These are phyloP conservation scores for Macropus fuliginosus DNA, from an alignment of 2,797 vertebrate genomes.

Conservation along the genomic window DNA sequence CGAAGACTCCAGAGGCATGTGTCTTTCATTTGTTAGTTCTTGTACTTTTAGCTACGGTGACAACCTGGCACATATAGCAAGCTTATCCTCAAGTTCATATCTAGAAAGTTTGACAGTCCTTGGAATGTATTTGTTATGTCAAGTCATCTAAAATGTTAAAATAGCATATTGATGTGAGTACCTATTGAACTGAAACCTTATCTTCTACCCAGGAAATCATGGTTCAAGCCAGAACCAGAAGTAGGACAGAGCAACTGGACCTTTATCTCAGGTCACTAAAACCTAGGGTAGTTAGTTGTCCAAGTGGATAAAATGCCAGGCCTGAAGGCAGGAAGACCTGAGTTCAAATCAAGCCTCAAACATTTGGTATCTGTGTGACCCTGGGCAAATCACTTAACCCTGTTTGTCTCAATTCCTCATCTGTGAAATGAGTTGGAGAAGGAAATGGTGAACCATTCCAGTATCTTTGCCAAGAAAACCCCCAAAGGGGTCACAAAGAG, in stretches of 20 bases:
- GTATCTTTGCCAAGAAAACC: background rate
- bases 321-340: background rate
- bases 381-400: background rate
- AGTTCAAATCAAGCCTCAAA: background rate
- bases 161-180: conserved; percentile 16
- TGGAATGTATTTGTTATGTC: conserved; percentile 14
- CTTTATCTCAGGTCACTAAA: background rate
- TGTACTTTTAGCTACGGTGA: background rate
- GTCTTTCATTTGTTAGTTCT: conserved; percentile 2
- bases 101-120: conserved; percentile 30
- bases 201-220: background rate
- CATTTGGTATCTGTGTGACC: background rate
- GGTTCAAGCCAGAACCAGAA: background rate
- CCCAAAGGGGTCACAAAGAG: background rate
- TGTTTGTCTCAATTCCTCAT: background rate
- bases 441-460: background rate
- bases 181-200: background rate
- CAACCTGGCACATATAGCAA: background rate
- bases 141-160: conserved; percentile 55
- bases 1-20: background rate
- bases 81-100: conserved; percentile 1
- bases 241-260: background rate
- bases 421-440: background rate
- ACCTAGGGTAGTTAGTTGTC: background rate
- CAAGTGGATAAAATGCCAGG: background rate